These are phyloP conservation scores for Prunella fulvescens DNA, from an alignment of 2,113 vertebrate genomes.

Conservation along the genomic window DNA sequence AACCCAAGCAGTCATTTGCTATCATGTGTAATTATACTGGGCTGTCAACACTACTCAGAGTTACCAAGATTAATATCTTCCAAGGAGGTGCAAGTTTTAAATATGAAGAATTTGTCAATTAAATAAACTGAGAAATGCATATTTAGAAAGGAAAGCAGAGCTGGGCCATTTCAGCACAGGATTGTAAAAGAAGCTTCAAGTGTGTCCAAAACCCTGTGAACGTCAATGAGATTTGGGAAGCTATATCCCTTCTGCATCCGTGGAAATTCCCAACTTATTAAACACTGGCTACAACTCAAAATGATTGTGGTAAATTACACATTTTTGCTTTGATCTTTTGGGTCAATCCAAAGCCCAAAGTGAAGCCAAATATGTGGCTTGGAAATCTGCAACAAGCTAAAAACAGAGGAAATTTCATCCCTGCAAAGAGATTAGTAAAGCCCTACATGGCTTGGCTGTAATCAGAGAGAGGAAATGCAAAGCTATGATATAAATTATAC, in stretches of 20 bases:
- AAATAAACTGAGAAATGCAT: background rate
- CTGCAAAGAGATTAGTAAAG: background rate
- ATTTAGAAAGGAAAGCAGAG: background rate
- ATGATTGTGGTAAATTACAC: background rate
- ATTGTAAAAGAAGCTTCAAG: background rate
- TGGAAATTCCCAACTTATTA: background rate
- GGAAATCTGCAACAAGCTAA: background rate
- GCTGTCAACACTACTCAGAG: background rate
- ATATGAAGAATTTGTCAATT: background rate
- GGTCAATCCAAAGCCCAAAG: background rate
- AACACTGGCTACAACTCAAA: background rate
- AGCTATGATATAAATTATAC: background rate
- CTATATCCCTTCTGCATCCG: background rate
- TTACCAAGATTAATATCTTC: background rate
- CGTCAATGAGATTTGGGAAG: background rate
- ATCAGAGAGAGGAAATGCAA: background rate
- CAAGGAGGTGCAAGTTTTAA: background rate
- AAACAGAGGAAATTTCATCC: background rate
- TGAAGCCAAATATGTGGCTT: background rate
- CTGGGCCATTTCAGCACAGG: background rate
- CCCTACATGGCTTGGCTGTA: background rate
- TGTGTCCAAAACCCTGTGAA: background rate
- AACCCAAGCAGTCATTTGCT: background rate
- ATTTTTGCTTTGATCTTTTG: slow-evolving; percentile 25
- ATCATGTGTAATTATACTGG: background rate